Percentiles rank a stretch among this genome's conserved stretches.
Conservation (phyloP, 2,888 invertebrate species). For the Anoplius nigerrimus region DNA sequence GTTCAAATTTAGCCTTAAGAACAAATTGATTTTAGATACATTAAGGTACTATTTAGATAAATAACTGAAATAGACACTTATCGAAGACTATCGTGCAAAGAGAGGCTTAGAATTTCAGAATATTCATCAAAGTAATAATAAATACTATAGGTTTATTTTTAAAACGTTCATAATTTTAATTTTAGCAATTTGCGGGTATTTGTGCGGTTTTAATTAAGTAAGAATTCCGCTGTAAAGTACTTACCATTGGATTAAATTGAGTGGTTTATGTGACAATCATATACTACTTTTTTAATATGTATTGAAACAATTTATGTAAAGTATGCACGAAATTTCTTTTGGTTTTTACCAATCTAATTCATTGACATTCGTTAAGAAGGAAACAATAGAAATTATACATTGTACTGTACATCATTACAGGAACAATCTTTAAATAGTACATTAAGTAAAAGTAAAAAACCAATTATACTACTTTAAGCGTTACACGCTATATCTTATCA, state of each 20-base stretch:
- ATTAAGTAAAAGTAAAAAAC: constrained; percentile 50
- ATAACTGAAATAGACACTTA: constrained; percentile 7
- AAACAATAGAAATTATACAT: constrained; percentile 55
- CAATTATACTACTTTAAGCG: constrained; percentile 46
- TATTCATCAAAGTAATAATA: background rate
- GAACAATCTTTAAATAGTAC: constrained; percentile 60
- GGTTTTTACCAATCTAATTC: constrained; percentile 47
- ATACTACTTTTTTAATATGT: constrained; percentile 41
- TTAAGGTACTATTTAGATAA: too few species aligned
- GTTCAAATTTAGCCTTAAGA: constrained; percentile 13
- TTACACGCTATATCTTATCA: constrained; percentile 49
- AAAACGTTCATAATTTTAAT: constrained; percentile 53
- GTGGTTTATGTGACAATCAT: constrained; percentile 42
- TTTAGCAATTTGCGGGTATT: background rate
- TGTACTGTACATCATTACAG: constrained; percentile 59
- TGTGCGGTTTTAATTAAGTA: constrained; percentile 21
- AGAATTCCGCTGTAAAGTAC: constrained; percentile 45
- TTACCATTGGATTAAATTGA: constrained; percentile 55
- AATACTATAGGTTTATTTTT: constrained; percentile 33
- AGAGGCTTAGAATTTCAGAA: background rate
- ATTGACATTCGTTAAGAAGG: constrained; percentile 50
- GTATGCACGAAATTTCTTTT: constrained; percentile 47
- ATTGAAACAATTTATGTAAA: constrained; percentile 52
- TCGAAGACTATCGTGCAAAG: background rate
- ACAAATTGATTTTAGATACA: background rate